Percentiles rank a stretch among this genome's conserved stretches.
phyloP scores from a whole-genome alignment of 2,797 vertebrate genomes.

The Acanthornis magna region DNA sequence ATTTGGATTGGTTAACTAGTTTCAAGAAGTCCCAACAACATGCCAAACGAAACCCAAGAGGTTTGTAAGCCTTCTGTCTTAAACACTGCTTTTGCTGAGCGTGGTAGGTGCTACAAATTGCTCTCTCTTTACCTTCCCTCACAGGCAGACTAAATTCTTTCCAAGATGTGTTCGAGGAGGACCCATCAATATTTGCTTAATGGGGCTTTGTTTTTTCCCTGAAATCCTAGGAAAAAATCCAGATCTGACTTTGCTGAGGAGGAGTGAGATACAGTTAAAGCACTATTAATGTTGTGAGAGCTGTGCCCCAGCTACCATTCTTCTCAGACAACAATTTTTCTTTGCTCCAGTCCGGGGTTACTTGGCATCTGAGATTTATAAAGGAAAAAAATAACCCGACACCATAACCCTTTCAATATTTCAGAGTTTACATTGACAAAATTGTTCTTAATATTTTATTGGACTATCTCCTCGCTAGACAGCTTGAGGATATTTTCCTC shows the following conservation, averaged over 20 bases:
- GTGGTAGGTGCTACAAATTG: not conserved
- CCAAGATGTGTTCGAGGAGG: not conserved
- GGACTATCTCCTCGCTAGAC: not conserved
- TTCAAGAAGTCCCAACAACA: not conserved
- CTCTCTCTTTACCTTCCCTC: not conserved
- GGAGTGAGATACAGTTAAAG: not conserved
- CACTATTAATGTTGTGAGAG: not conserved
- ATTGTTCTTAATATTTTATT: slow-evolving; percentile 59
- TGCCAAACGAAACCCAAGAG: not conserved
- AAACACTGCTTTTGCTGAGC: not conserved
- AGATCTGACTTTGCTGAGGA: not conserved
- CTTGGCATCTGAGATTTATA: slow-evolving; percentile 10
- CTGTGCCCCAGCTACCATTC: not conserved
- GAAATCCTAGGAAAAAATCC: not conserved
- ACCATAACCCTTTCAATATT: slow-evolving; percentile 42
- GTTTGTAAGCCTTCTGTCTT: not conserved
- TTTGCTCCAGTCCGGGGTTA: not conserved
- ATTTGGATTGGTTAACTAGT: not conserved
- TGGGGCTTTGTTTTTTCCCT: not conserved
- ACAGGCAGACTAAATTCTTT: not conserved
- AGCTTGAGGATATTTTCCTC: slow-evolving; percentile 26
- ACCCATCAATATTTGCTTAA: not conserved
- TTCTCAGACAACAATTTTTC: not conserved
- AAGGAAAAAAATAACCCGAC: not conserved
- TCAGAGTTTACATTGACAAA: slow-evolving; percentile 59